A percentile compares a stretch with the other conserved stretches of the same genome.
Conservation (phyloP, 2,888 invertebrate genomes). For the Ellobium chinense region DNA sequence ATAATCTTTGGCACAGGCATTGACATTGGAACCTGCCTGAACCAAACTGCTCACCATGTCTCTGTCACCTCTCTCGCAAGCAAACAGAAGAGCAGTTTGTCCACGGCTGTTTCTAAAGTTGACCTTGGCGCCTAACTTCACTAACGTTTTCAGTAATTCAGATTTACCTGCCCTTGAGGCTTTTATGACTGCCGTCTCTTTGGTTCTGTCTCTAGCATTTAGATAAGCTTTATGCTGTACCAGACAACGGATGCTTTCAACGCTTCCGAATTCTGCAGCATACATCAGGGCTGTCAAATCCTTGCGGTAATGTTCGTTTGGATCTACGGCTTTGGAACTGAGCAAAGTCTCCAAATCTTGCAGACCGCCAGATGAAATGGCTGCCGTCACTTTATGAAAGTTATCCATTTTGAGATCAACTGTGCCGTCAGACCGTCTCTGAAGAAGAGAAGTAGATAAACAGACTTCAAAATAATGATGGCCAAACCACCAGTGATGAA, state of each 20-base stretch:
- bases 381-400: background rate
- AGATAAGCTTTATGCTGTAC: background rate
- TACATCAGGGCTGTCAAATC: background rate
- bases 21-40: background rate
- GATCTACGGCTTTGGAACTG: background rate
- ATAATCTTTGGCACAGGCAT: background rate
- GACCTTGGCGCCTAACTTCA: background rate
- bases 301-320: background rate
- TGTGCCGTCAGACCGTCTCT: background rate
- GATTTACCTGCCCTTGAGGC: background rate
- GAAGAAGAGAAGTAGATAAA: background rate
- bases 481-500: too few species aligned
- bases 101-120: background rate
- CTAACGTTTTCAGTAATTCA: background rate
- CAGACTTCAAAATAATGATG: too few species aligned
- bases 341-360: background rate
- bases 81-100: background rate
- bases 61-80: background rate
- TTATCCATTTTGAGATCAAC: background rate
- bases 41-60: background rate
- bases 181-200: background rate
- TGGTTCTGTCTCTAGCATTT: background rate
- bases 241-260: background rate
- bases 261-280: background rate
- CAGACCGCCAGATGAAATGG: background rate